Evolutionary conservation across 2,888 invertebrate genomes (phyloP).

Genomic region (Eilema depressum): DNA sequence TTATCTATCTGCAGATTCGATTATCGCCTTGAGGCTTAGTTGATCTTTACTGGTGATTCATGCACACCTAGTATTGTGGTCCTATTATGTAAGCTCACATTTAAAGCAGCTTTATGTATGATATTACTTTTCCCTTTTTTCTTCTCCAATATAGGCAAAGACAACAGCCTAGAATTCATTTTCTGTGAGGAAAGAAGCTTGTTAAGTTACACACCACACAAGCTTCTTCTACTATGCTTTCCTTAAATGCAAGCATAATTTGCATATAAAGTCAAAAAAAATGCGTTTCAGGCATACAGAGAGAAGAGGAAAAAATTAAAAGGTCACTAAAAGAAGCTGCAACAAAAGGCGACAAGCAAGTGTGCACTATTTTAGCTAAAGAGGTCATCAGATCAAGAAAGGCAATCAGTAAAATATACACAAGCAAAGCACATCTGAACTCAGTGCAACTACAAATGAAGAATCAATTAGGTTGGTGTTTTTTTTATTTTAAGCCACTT

Average conservation of each 20-base stretch:
- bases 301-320: conserved; percentile 99
- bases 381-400: conserved; percentile 96
- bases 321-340: conserved; percentile 97
- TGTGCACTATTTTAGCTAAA: conserved; percentile 97
- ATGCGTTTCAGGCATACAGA: conserved; percentile 91
- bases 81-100: not conserved
- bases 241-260: not conserved
- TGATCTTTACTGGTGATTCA: not conserved
- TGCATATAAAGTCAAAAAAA: not conserved
- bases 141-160: not conserved
- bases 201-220: not conserved
- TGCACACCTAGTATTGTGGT: not conserved
- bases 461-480: conserved; percentile 94
- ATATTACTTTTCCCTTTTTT: too few relatives aligned
- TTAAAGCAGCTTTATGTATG: not conserved
- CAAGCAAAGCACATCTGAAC: conserved; percentile 98
- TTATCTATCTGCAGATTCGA: not conserved
- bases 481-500: too few relatives aligned
- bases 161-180: not conserved
- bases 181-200: not conserved
- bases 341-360: conserved; percentile 97
- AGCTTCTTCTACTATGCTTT: not conserved
- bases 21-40: not conserved
- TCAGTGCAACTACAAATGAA: conserved; percentile 99
- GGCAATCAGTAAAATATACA: conserved; percentile 96